Conservation (phyloP, 2,888 invertebrate species). For the Hypolimnas misippus region DNA sequence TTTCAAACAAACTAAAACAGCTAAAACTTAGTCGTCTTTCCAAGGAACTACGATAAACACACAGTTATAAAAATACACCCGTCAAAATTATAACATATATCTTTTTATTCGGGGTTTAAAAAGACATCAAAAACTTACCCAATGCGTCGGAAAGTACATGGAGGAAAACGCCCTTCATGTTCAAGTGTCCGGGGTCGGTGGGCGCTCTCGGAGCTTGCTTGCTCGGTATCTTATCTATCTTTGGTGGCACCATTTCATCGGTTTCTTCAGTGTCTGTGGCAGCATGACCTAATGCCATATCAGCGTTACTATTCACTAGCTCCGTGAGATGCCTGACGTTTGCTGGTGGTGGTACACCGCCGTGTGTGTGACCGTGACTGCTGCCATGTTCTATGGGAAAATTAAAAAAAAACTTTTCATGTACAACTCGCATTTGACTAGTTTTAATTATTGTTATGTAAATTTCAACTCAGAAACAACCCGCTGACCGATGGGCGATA, state of each 20-base stretch:
- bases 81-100: too few relatives aligned
- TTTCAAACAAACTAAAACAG: too few relatives aligned
- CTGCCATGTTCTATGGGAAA: constrained; percentile 87
- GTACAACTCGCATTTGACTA: too few relatives aligned
- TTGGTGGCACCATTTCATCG: constrained; percentile 77
- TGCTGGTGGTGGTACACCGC: constrained; percentile 78
- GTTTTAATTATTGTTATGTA: neutral
- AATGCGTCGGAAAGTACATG: constrained; percentile 98
- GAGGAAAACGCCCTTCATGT: constrained; percentile 99
- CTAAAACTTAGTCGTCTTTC: too few relatives aligned
- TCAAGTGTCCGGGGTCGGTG: constrained; percentile 92
- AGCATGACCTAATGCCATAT: constrained; percentile 75
- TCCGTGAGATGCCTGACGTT: constrained; percentile 77
- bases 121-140: constrained; percentile 87
- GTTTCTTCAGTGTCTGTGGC: constrained; percentile 75
- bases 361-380: constrained; percentile 87
- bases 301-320: constrained; percentile 78
- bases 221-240: constrained; percentile 57
- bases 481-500: too few relatives aligned
- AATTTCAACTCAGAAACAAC: too few relatives aligned
- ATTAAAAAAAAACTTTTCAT: too few relatives aligned
- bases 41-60: too few relatives aligned
- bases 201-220: constrained; percentile 65
- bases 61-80: too few relatives aligned
- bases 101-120: too few relatives aligned